phyloP scores from a whole-genome alignment of 2,113 vertebrate species.

The Myotis lucifugus region DNA sequence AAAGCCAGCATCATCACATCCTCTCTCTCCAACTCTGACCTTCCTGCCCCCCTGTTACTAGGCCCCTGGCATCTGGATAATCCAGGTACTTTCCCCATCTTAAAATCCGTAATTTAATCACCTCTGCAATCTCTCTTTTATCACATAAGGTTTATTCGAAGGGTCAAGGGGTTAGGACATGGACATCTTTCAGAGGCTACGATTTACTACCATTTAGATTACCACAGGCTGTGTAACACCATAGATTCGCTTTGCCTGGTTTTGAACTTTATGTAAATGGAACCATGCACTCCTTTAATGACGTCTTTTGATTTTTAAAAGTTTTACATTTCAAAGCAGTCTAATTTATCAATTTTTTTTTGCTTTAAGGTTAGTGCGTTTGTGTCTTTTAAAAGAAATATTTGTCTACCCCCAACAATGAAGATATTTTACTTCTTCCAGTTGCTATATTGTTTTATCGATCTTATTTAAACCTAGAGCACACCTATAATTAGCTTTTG shows the following conservation, averaged over 20 bases:
- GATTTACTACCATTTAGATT: neutral
- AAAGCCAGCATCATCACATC: neutral
- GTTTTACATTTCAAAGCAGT: neutral
- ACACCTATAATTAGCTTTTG: neutral
- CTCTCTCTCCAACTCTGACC: neutral
- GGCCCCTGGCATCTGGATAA: neutral
- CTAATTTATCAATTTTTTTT: neutral
- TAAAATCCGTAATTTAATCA: neutral
- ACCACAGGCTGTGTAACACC: neutral
- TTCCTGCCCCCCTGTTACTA: neutral
- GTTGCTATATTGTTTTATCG: neutral
- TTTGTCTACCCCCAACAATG: neutral
- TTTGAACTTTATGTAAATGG: neutral
- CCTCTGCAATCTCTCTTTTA: neutral
- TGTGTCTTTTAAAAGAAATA: neutral
- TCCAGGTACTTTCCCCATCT: neutral
- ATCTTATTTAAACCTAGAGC: neutral
- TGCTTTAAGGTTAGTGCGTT: neutral
- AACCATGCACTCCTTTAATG: neutral
- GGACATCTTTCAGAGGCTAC: no score
- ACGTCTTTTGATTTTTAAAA: constrained; percentile 5
- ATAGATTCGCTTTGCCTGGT: neutral
- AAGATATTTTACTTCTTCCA: neutral
- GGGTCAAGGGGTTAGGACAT: neutral
- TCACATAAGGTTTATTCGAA: neutral